Evolutionary conservation across 2,888 invertebrate genomes (phyloP).

Genomic region (Amorpha juglandis): DNA sequence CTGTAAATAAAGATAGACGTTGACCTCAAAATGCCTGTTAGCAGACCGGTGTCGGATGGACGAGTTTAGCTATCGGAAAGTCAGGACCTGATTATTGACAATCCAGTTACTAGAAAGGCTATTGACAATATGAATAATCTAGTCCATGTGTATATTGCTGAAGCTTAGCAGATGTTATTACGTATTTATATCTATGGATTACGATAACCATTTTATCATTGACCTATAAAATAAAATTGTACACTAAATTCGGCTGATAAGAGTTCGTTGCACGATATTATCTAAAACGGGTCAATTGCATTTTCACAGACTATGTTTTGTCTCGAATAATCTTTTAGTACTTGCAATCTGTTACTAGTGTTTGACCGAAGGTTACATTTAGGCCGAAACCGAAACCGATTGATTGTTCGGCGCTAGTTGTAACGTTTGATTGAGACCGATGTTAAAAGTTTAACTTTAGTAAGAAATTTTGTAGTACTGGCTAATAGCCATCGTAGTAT

Average conservation of each 20-base stretch:
- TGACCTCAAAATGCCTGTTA: constrained; percentile 8
- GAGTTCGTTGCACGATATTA: constrained; percentile 52
- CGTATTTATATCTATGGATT: constrained; percentile 28
- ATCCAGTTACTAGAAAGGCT: neutral
- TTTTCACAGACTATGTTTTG: neutral
- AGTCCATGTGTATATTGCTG: neutral
- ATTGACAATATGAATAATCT: neutral
- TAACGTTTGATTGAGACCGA: too few relatives aligned
- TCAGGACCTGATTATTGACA: neutral
- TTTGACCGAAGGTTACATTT: too few relatives aligned
- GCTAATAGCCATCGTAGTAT: too few relatives aligned
- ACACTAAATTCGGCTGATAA: constrained; percentile 2
- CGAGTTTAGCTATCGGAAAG: constrained; percentile 1
- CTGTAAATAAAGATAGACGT: constrained; percentile 6
- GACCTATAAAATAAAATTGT: constrained; percentile 33
- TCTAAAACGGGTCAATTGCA: constrained; percentile 15
- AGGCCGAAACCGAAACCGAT: too few relatives aligned
- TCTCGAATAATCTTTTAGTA: neutral
- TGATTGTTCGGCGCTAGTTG: too few relatives aligned
- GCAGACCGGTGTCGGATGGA: constrained; percentile 6
- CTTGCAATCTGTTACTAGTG: neutral
- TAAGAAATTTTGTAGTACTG: too few relatives aligned
- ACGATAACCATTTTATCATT: constrained; percentile 29
- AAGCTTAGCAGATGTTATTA: constrained; percentile 7
- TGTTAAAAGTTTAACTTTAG: too few relatives aligned